phyloP scores from a whole-genome alignment of 2,888 invertebrate species.

The Diaprepes abbreviatus region DNA sequence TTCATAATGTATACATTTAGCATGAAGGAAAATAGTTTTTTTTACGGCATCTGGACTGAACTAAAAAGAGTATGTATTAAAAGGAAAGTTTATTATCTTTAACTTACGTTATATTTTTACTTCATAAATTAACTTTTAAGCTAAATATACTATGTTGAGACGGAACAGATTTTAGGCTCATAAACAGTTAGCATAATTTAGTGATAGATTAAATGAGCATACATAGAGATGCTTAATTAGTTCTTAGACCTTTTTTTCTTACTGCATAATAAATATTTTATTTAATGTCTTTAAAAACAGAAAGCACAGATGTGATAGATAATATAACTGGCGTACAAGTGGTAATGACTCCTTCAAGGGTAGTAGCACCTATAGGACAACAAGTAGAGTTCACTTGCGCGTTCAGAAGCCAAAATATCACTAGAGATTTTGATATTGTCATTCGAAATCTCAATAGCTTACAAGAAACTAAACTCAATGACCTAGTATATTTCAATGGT shows the following conservation, averaged over 20 bases:
- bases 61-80: no score
- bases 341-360: slow-evolving; percentile 69
- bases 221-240: no score
- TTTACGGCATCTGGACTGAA: no score
- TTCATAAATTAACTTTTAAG: no score
- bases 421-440: slow-evolving; percentile 50
- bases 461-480: slow-evolving; percentile 44
- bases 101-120: no score
- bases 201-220: no score
- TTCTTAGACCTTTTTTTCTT: slow-evolving; percentile 16
- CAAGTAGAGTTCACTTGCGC: slow-evolving; percentile 69
- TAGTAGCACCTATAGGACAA: slow-evolving; percentile 64
- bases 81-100: no score
- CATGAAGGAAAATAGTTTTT: no score
- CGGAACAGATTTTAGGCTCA: no score
- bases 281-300: slow-evolving; percentile 16
- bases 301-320: not conserved
- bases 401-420: slow-evolving; percentile 64
- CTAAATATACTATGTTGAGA: no score
- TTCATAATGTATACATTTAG: no score
- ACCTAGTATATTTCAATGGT: slow-evolving; percentile 30
- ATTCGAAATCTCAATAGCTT: slow-evolving; percentile 52
- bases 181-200: no score
- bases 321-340: slow-evolving; percentile 53
- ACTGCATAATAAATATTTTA: not conserved